Conservation (phyloP, 2,113 vertebrate species). For the Antechinus stuartii region DNA sequence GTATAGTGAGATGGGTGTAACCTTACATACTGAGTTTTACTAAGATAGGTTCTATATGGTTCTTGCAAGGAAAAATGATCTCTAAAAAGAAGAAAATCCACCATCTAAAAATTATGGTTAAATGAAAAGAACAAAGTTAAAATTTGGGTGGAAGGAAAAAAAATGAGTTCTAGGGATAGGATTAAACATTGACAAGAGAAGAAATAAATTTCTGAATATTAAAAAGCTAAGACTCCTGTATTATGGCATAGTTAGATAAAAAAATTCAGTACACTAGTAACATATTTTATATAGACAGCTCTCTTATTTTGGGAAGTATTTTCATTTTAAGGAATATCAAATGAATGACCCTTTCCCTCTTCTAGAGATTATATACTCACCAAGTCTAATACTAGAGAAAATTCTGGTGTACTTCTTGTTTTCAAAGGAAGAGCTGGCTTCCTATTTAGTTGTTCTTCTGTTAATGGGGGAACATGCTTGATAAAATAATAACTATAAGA, state of each 20-base stretch:
- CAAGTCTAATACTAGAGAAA: constrained; percentile 97
- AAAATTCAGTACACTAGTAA: constrained; percentile 1
- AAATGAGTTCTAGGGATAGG: not conserved
- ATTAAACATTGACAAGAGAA: not conserved
- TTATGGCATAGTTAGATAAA: constrained; percentile 38
- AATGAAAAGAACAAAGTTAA: constrained; percentile 36
- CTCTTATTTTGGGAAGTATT: not conserved
- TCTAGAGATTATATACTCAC: constrained; percentile 81
- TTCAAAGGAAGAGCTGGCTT: constrained; percentile 98
- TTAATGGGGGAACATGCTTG: constrained; percentile 97
- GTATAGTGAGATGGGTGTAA: not conserved
- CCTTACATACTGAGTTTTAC: constrained; percentile 32
- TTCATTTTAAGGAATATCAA: not conserved
- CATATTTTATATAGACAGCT: not conserved
- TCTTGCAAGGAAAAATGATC: constrained; percentile 22
- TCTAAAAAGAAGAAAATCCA: constrained; percentile 6
- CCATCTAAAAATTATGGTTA: constrained; percentile 23
- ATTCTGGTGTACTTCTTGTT: constrained; percentile 99
- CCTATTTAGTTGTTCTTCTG: constrained; percentile 97
- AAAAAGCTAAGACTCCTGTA: not conserved
- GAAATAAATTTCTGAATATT: not conserved
- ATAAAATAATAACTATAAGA: constrained; percentile 97
- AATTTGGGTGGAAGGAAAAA: not conserved
- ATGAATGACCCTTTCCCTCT: not conserved
- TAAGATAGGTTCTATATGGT: constrained; percentile 44